Percentiles rank a stretch among this genome's conserved stretches.
phyloP scores from a whole-genome alignment of 2,888 invertebrate genomes.

The Troilus luridus region DNA sequence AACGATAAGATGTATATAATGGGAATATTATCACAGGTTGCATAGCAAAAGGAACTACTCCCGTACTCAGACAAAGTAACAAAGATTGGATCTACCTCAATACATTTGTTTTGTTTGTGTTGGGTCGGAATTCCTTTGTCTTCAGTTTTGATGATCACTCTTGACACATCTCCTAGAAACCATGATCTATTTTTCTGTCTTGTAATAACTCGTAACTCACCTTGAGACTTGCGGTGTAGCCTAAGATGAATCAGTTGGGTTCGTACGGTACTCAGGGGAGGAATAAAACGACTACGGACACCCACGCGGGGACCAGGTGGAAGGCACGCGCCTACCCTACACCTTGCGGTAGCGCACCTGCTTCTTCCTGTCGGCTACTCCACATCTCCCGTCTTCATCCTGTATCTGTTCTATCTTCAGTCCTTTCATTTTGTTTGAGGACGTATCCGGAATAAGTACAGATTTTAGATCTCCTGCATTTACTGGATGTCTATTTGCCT shows the following conservation, averaged over 20 bases:
- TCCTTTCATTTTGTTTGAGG: neutral
- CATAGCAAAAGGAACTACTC: neutral
- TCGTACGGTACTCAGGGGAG: neutral
- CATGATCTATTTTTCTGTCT: neutral
- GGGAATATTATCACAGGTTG: too few relatives aligned
- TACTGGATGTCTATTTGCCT: too few relatives aligned
- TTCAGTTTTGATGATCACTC: neutral
- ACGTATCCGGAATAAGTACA: neutral
- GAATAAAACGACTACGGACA: neutral
- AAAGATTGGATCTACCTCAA: neutral
- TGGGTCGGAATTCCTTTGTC: neutral
- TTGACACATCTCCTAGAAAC: neutral
- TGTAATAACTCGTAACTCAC: neutral
- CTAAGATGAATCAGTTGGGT: neutral
- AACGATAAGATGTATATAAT: too few relatives aligned
- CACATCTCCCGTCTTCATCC: neutral
- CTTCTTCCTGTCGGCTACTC: neutral
- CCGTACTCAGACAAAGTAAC: neutral
- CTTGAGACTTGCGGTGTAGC: slow-evolving; percentile 2
- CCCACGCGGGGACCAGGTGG: slow-evolving; percentile 23
- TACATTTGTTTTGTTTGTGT: neutral
- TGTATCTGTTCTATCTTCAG: neutral
- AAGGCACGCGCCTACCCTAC: slow-evolving; percentile 25
- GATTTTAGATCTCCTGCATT: neutral
- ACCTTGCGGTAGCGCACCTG: slow-evolving; percentile 30